phyloP scores from a whole-genome alignment of 2,797 vertebrate species.

The Gadopsis marmoratus region DNA sequence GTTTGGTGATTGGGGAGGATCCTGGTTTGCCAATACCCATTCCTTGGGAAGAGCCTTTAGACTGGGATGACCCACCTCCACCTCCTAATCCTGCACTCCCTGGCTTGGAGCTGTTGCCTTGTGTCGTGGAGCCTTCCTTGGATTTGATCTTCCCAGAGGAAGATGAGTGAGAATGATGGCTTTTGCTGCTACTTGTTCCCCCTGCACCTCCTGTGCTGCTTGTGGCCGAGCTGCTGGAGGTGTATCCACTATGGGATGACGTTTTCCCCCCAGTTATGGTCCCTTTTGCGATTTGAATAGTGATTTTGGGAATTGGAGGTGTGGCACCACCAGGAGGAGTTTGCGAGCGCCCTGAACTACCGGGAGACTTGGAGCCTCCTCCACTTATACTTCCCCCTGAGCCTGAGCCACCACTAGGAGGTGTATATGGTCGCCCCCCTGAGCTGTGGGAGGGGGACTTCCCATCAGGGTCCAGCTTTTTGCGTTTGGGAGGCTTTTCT shows the following conservation, averaged over 20 bases:
- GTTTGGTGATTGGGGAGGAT: constrained; percentile 96
- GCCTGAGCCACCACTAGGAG: constrained; percentile 93
- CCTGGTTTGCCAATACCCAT: constrained; percentile 94
- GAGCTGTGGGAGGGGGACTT: constrained; percentile 97
- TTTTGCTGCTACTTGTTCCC: constrained; percentile 89
- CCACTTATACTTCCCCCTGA: constrained; percentile 89
- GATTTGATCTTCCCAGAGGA: constrained; percentile 96
- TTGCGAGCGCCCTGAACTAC: constrained; percentile 95
- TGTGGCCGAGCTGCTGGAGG: constrained; percentile 89
- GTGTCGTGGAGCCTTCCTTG: constrained; percentile 90
- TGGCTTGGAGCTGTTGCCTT: constrained; percentile 91
- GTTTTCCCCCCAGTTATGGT: constrained; percentile 96
- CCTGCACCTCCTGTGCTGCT: constrained; percentile 78
- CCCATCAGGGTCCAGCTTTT: constrained; percentile 95
- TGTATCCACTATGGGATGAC: constrained; percentile 94
- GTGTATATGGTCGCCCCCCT: constrained; percentile 94
- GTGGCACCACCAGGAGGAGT: constrained; percentile 96
- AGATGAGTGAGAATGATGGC: constrained; percentile 97
- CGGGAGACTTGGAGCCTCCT: constrained; percentile 97
- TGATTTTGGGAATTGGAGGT: constrained; percentile 98
- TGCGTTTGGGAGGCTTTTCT: constrained; percentile 96
- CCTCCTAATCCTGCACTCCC: constrained; percentile 85
- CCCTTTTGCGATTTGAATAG: constrained; percentile 97
- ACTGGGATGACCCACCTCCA: constrained; percentile 83
- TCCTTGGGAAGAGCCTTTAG: constrained; percentile 93